Conservation (phyloP, 1,140 invertebrate species). For the Popillia japonica region DNA sequence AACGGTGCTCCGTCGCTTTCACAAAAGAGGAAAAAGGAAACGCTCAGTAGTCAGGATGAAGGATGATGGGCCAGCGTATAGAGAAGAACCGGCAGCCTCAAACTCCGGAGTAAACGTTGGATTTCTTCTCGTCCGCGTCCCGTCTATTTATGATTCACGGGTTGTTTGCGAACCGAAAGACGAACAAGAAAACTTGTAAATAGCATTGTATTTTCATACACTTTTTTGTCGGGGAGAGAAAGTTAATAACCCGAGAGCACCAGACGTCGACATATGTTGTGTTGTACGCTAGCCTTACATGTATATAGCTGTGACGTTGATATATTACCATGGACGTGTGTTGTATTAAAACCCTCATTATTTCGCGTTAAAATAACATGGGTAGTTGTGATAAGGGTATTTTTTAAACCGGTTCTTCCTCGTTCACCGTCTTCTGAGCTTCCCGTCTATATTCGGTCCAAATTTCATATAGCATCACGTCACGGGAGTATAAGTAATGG, state of each 20-base stretch:
- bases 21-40: background rate
- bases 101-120: background rate
- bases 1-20: no score
- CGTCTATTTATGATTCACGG: slow-evolving; percentile 30
- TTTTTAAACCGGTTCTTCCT: no score
- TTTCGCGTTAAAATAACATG: slow-evolving; percentile 29
- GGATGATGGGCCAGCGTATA: background rate
- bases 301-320: background rate
- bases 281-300: background rate
- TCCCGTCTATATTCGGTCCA: no score
- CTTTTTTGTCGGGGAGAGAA: slow-evolving; percentile 1
- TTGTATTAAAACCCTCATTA: slow-evolving; percentile 25
- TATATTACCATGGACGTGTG: slow-evolving; percentile 21
- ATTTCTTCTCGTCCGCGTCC: background rate
- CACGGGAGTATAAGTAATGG: no score
- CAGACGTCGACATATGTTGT: slow-evolving; percentile 23
- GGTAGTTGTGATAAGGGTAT: slow-evolving; percentile 24
- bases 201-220: slow-evolving; percentile 22
- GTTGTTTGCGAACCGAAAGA: slow-evolving; percentile 14
- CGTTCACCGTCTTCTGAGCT: no score
- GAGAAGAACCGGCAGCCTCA: no score
- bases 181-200: slow-evolving; percentile 13
- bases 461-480: no score
- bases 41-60: slow-evolving; percentile 12
- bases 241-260: slow-evolving; percentile 20